Percentiles rank a stretch among this genome's conserved stretches.
These are phyloP conservation scores for Acrossocheilus wenchowensis DNA, from an alignment of 2,797 vertebrate species.

Conservation along the genomic window DNA sequence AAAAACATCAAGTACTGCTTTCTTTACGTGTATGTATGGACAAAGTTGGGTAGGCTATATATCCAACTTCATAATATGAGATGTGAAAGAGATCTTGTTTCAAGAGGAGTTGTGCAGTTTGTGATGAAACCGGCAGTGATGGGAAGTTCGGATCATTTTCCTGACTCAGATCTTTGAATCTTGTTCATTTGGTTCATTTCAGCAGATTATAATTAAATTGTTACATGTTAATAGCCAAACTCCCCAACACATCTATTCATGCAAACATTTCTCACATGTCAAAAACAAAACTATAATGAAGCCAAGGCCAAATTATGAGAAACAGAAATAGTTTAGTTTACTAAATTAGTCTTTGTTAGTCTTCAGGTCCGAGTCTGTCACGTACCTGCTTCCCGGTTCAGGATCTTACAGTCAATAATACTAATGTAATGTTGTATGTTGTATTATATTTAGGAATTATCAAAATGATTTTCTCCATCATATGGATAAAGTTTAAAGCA, in stretches of 20 bases:
- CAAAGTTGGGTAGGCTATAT: background rate
- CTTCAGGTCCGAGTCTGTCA: background rate
- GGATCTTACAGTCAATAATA: background rate
- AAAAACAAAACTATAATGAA: too few relatives aligned
- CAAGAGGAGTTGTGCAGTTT: background rate
- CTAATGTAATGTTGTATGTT: background rate
- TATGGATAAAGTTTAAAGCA: background rate
- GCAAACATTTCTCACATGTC: background rate
- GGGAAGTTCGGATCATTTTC: background rate
- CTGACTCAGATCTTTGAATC: background rate
- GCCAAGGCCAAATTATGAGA: background rate
- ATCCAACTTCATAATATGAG: background rate
- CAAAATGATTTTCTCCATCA: background rate
- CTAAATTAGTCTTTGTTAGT: background rate
- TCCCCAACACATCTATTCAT: background rate
- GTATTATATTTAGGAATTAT: background rate
- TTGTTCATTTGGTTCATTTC: background rate
- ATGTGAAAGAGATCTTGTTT: background rate
- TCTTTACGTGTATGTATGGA: background rate
- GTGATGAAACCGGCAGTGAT: background rate
- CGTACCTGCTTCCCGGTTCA: background rate
- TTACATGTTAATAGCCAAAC: background rate
- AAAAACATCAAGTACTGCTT: too few relatives aligned
- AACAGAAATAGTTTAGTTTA: too few relatives aligned
- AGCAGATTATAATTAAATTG: background rate